Conservation (phyloP, 2,888 invertebrate species). For the Meandrusa payeni region DNA sequence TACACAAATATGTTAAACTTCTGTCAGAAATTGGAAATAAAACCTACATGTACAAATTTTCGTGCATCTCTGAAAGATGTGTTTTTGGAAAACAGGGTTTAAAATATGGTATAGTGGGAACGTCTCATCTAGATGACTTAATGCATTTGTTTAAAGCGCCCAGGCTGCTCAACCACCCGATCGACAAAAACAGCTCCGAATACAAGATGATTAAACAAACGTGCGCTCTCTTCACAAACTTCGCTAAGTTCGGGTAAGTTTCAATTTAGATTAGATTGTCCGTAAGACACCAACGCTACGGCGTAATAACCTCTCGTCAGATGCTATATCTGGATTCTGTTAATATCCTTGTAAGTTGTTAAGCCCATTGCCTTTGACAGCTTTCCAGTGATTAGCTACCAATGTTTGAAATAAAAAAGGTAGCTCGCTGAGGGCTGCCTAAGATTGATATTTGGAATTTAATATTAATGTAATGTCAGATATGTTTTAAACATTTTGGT, state of each 20-base stretch:
- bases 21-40: conserved; percentile 31
- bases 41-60: conserved; percentile 45
- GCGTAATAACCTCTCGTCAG: no score
- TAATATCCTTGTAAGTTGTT: no score
- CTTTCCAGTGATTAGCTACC: no score
- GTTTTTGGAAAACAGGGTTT: conserved; percentile 37
- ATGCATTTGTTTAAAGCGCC: conserved; percentile 53
- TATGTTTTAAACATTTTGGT: no score
- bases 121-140: conserved; percentile 52
- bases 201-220: conserved; percentile 45
- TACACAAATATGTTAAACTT: conserved; percentile 34
- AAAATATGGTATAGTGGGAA: conserved; percentile 43
- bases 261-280: no score
- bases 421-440: no score
- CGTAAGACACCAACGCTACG: no score
- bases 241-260: conserved; percentile 60
- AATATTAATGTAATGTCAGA: no score
- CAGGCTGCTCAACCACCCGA: conserved; percentile 36
- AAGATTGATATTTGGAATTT: no score
- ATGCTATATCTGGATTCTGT: no score
- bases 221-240: conserved; percentile 51
- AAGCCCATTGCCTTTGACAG: no score
- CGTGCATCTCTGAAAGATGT: conserved; percentile 46
- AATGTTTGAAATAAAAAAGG: no score
- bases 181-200: conserved; percentile 41